Percentiles rank a stretch among this genome's conserved stretches.
phyloP scores from a whole-genome alignment of 2,113 vertebrate species.

The Peucedramus taeniatus region DNA sequence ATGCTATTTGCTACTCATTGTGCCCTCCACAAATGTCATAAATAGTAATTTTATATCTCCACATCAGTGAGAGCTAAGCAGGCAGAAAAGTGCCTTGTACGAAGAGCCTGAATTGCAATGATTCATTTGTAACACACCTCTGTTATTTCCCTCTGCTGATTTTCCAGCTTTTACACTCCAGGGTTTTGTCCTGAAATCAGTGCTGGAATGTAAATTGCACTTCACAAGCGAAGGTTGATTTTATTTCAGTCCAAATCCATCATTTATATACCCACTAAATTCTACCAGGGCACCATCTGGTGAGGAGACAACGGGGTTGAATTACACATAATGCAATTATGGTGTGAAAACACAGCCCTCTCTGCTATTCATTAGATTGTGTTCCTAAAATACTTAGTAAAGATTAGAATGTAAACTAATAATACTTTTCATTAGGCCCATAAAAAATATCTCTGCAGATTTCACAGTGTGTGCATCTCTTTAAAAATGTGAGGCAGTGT shows the following conservation, averaged over 20 bases:
- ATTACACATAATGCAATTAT: constrained; percentile 39
- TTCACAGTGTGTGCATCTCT: neutral
- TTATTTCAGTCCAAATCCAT: constrained; percentile 39
- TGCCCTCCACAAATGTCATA: neutral
- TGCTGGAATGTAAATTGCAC: neutral
- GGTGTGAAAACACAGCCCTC: constrained; percentile 23
- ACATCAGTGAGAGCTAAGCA: neutral
- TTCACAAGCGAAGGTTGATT: constrained; percentile 13
- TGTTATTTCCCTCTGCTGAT: constrained; percentile 19
- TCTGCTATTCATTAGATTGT: constrained; percentile 29
- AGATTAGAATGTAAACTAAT: constrained; percentile 22
- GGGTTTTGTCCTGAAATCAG: constrained; percentile 5
- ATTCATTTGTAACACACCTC: constrained; percentile 18
- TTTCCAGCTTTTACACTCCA: constrained; percentile 6
- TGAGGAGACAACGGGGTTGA: constrained; percentile 21
- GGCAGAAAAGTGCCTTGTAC: neutral
- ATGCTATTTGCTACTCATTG: neutral
- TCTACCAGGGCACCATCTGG: constrained; percentile 35
- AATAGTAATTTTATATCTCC: neutral
- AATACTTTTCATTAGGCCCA: neutral
- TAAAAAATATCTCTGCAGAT: constrained; percentile 1
- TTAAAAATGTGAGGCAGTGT: neutral
- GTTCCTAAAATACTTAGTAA: constrained; percentile 37
- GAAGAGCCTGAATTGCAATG: neutral
- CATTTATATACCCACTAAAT: neutral